Base-by-base conservation (phyloP, 35 echinoderm and acorn worm genomes). In the Apostichopus californicus region DNA sequence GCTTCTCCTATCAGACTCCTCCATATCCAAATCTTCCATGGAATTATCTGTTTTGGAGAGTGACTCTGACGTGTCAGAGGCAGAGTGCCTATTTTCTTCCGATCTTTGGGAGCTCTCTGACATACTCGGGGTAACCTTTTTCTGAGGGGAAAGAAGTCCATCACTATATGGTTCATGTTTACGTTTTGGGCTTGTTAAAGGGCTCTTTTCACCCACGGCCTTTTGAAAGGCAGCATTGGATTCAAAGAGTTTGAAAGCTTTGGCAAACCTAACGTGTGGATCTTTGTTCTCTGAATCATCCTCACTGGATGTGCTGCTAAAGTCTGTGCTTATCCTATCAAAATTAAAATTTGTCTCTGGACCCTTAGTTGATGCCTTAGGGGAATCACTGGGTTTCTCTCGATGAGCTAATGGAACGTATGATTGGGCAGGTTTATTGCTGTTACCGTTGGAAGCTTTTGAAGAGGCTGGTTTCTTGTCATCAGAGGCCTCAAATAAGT, bases 21-120 rank as follows among this genome's bases (percentile, higher is more conserved):
- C 86, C 86, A 89, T 89, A 21, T 89, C 86, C 46, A 89, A 52
- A 55, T 89, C 86, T 55, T 89, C 86, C 86, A 89, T 89, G 66
- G 86, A 89, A 89, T 89, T 89, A 89, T 89, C 86, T 4, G 86
- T 89, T 73, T 89, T 89, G 25, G 86, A 89, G 18, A 89, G 63
- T 1, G 86, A 72, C 52, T 89, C 86, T 72, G 86, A 89, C 4
- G 86, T 89, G 54, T 89, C 86, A 17, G 86, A 89, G 52, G 86
- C 86, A 89, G 86, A 89, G 57, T 72, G 86, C 26, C 86, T 89
- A 9, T 89, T 89, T 34, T 73, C 64, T 68, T 89, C 86, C 22
- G 63, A 28, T 46, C 61, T 72, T 5, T 17, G 14, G 23, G 28
- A 52, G 17, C 57, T 65, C 14, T 64, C 60, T 1, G 86, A 28